These are phyloP conservation scores for Rattus norvegicus DNA, from an alignment of 2,113 vertebrate species.

Conservation along the genomic window DNA sequence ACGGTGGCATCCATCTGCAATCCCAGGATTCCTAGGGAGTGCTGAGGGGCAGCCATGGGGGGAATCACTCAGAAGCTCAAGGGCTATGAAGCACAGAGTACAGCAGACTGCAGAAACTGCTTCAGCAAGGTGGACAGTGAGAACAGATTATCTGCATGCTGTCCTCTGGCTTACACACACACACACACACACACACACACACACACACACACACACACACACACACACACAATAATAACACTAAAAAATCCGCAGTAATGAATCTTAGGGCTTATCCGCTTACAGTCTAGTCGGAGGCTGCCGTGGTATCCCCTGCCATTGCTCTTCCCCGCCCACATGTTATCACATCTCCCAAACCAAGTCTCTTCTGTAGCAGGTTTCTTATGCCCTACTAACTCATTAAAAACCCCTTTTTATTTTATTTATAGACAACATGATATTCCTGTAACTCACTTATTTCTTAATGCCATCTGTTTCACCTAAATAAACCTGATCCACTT, in stretches of 20 bases:
- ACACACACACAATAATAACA: background rate
- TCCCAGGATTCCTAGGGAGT: background rate
- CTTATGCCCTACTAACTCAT: conserved; percentile 4
- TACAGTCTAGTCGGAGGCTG: background rate
- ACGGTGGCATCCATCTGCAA: background rate
- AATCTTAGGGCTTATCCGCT: background rate
- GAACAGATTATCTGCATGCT: background rate
- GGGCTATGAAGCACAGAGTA: background rate
- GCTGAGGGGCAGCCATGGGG: too few relatives aligned
- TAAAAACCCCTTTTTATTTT: conserved; percentile 4
- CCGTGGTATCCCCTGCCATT: background rate
- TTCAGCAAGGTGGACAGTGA: background rate
- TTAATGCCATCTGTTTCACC: conserved; percentile 9
- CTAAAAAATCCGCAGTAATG: background rate
- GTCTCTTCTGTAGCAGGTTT: background rate
- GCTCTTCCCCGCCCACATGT: background rate
- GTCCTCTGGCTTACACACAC: background rate
- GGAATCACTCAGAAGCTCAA: too few relatives aligned
- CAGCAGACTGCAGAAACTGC: background rate
- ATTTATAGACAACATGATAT: conserved; percentile 25
- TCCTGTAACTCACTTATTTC: background rate
- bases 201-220: background rate
- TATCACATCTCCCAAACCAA: conserved; percentile 3
- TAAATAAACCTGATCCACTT: conserved; percentile 16
- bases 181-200: background rate